Evolutionary conservation across 2,797 vertebrate genomes (phyloP).

Genomic region (Chanos chanos): DNA sequence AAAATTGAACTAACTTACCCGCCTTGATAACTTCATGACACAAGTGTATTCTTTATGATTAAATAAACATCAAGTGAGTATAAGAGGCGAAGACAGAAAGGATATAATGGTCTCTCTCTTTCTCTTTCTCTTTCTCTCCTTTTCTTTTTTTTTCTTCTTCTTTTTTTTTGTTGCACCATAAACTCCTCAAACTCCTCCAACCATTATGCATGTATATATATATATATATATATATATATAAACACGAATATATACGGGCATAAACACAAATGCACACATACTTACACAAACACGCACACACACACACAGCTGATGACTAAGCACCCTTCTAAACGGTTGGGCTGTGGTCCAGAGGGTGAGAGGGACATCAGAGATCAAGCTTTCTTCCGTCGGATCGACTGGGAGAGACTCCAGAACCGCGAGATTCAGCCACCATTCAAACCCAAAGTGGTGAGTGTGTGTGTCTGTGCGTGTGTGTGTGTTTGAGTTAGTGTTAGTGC

Average conservation of each 20-base stretch:
- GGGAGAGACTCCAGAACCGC: slow-evolving; percentile 89
- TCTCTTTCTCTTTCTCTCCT: no score
- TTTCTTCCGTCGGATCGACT: slow-evolving; percentile 98
- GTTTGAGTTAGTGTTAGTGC: background rate
- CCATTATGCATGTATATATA: no score
- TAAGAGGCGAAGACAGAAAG: no score
- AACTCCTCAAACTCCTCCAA: no score
- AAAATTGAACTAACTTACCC: no score
- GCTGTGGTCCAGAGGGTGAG: slow-evolving; percentile 88
- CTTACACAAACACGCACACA: background rate
- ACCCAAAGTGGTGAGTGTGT: slow-evolving; percentile 91
- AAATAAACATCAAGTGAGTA: no score
- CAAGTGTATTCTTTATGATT: no score
- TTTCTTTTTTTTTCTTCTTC: no score
- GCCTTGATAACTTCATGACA: no score
- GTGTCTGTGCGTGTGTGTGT: background rate
- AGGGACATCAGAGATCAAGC: slow-evolving; percentile 91
- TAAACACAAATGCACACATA: background rate
- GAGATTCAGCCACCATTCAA: slow-evolving; percentile 98
- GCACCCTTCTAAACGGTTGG: slow-evolving; percentile 93
- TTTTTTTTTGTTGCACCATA: no score
- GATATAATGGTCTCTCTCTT: no score
- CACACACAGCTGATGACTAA: slow-evolving; percentile 91
- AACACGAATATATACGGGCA: background rate
- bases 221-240: background rate